Evolutionary conservation across 2,797 vertebrate species (phyloP).

Genomic region (Sciurus carolinensis): DNA sequence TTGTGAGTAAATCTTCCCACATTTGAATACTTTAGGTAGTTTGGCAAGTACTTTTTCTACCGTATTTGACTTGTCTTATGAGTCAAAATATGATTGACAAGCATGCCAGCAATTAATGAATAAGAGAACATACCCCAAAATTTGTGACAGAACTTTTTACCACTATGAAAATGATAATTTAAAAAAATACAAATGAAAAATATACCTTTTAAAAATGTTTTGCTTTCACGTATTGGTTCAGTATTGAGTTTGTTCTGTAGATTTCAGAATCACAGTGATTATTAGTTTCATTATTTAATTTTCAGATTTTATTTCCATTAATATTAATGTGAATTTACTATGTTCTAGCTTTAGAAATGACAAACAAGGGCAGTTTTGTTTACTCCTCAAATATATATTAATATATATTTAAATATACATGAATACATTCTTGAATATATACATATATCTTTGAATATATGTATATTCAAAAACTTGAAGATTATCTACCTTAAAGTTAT

Average conservation of each 20-base stretch:
- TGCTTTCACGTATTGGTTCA: neutral
- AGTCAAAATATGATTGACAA: constrained; percentile 47
- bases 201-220: neutral
- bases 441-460: neutral
- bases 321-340: neutral
- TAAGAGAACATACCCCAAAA: neutral
- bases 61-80: neutral
- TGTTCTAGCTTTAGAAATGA: neutral
- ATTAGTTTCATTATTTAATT: constrained; percentile 40
- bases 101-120: constrained; percentile 1
- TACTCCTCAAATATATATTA: neutral
- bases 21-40: constrained; percentile 48
- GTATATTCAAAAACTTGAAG: neutral
- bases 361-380: too few species aligned
- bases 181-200: neutral
- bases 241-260: neutral
- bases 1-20: neutral
- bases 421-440: neutral
- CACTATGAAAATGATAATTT: neutral
- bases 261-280: constrained; percentile 15
- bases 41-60: constrained; percentile 17
- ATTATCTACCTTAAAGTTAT: constrained; percentile 2
- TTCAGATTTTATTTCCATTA: constrained; percentile 15
- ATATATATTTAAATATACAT: neutral
- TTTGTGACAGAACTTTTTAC: neutral